Conservation (phyloP, 2,797 vertebrate species). For the Enteromius afrohamiltoni region DNA sequence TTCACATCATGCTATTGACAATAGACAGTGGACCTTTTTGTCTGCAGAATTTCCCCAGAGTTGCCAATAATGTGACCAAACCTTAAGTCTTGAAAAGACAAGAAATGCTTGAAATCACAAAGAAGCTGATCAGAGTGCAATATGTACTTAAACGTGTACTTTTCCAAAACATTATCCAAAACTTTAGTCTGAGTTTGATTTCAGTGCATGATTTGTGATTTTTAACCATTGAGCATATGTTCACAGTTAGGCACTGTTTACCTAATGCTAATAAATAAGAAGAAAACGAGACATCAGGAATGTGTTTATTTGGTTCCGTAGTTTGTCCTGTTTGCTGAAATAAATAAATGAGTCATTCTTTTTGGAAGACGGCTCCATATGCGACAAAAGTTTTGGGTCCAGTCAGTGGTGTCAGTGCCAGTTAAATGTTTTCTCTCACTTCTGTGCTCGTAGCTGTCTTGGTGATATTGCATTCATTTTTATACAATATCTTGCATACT, state of each 20-base stretch:
- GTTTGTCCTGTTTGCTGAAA: slow-evolving; percentile 15
- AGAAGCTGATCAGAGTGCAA: not conserved
- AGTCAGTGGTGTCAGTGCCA: not conserved
- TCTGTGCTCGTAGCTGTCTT: not conserved
- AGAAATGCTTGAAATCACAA: not conserved
- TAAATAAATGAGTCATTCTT: slow-evolving; percentile 32
- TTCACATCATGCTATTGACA: not conserved
- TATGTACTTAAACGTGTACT: not conserved
- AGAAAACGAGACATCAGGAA: not conserved
- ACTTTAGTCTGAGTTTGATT: not conserved
- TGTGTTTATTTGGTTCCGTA: slow-evolving; percentile 7
- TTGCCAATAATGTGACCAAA: not conserved
- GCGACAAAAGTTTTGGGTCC: not conserved
- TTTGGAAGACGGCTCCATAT: slow-evolving; percentile 9
- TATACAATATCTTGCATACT: not conserved
- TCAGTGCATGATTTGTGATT: slow-evolving; percentile 1
- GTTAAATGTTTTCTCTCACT: not conserved
- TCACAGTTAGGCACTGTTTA: slow-evolving; percentile 4
- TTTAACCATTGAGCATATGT: not conserved
- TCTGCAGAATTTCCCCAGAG: not conserved
- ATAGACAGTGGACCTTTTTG: not conserved
- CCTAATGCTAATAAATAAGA: slow-evolving; percentile 13
- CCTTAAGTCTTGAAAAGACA: not conserved
- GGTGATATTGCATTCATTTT: not conserved
- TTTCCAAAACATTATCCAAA: too few relatives aligned